phyloP scores from a whole-genome alignment of 2,113 vertebrate genomes.

The Pomatorhinus ruficollis region DNA sequence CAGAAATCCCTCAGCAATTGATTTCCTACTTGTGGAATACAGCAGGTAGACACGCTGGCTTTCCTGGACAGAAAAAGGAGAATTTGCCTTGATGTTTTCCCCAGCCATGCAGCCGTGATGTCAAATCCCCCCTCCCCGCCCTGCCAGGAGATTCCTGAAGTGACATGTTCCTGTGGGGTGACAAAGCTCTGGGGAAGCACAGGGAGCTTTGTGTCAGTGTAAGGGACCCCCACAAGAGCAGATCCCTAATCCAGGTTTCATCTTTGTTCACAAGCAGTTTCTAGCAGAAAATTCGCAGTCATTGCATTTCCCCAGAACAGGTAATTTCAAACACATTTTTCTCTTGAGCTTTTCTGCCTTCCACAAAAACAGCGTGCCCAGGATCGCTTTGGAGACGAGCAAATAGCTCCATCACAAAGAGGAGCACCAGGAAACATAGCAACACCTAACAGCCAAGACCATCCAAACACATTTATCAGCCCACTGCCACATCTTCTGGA shows the following conservation, averaged over 20 bases:
- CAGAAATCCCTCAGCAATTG: neutral
- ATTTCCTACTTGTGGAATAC: neutral
- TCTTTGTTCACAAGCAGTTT: neutral
- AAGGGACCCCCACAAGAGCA: neutral
- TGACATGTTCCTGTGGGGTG: fast-evolving
- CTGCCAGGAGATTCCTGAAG: neutral
- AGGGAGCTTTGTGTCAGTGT: neutral
- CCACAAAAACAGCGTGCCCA: neutral
- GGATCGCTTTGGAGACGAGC: neutral
- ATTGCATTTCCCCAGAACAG: neutral
- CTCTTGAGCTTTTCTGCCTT: neutral
- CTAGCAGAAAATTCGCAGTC: fast-evolving
- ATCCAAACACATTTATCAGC: neutral
- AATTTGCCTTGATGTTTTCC: neutral
- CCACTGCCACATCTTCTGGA: neutral
- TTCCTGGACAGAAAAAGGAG: neutral
- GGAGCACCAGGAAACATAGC: neutral
- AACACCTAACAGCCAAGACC: neutral
- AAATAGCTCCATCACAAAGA: neutral
- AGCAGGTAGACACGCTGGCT: neutral
- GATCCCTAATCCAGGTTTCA: neutral
- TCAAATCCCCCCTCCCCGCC: neutral
- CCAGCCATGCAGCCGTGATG: fast-evolving
- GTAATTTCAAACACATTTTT: neutral
- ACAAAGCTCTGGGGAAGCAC: neutral